Base-by-base conservation (phyloP, 1,140 invertebrate genomes). In the Anadara kagoshimensis region DNA sequence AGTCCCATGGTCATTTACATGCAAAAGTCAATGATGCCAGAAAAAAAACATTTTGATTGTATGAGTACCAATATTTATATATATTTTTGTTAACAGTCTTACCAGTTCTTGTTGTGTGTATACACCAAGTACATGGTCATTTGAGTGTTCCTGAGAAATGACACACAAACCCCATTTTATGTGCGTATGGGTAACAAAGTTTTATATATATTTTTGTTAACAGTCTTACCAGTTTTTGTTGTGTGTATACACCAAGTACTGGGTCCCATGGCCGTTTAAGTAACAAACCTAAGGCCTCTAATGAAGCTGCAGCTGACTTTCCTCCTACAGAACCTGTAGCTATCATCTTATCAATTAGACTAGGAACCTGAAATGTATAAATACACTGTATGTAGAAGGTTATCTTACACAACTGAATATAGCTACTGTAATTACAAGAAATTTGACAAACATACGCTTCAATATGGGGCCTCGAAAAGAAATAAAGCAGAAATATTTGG, bases 231-330 rank as follows among this genome's bases (percentile, higher is more conserved):
- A 90, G 90, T 89, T 92, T 93, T 65, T 91, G 90, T 29, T 90
- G 87, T 63, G 90, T 90, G n/a, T 93, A 84, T 49, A 86, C 86
- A 41, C 90, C 85, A 3, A 88, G 81, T 12, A 93, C 89, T 12
- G 95, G 95, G 86, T 96, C 94, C 94, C 95, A 96, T 0, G 93
- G 91, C 68, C 93, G 90, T 85, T 95, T 95, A 63, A 95, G 84
- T 5, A 95, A 83, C 0, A 93, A 90, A 44, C 91, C 91, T 8
- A 94, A 83, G 5, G 92, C 92, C 87, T 95, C 91, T 85, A 90
- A 88, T 75, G 82, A 83, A 1, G 86, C 73, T 14, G 79, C 75
- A 26, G 73, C 69, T 58, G 81, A 68, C 71, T 80, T 66, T 44
- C 75, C 84, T 49, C 70, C 89, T 5, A 86, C 81, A 78, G 89